Conservation (phyloP, 1,140 invertebrate genomes). For the Melanaphis sacchari region DNA sequence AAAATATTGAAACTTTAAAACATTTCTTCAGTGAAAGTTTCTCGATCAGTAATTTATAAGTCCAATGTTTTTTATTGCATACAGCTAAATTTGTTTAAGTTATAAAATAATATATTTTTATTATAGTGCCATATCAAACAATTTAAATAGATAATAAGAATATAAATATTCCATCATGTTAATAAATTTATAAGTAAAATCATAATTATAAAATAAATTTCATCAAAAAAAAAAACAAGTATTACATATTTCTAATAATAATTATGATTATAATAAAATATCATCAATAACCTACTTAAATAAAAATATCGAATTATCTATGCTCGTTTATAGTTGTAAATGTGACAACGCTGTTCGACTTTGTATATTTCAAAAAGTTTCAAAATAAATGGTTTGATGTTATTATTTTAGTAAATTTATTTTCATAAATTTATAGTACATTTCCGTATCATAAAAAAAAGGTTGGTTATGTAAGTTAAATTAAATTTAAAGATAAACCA, state of each 20-base stretch:
- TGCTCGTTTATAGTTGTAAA: background rate
- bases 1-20: conserved; percentile 19
- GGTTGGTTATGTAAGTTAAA: background rate
- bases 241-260: background rate
- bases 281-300: background rate
- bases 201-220: background rate
- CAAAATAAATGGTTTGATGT: background rate
- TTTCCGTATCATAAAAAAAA: conserved; percentile 20
- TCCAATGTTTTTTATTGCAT: background rate
- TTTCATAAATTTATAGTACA: background rate
- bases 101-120: background rate
- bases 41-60: conserved; percentile 14
- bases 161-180: background rate
- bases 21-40: background rate
- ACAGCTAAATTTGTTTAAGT: background rate
- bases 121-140: background rate
- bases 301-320: background rate
- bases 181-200: background rate
- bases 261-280: background rate
- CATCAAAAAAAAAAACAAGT: background rate
- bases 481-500: background rate
- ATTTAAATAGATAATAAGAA: background rate
- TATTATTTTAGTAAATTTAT: background rate
- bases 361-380: background rate
- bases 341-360: background rate